Conservation (phyloP, 92 coral and sea anemone species). For the Zoanthus gigantus region DNA sequence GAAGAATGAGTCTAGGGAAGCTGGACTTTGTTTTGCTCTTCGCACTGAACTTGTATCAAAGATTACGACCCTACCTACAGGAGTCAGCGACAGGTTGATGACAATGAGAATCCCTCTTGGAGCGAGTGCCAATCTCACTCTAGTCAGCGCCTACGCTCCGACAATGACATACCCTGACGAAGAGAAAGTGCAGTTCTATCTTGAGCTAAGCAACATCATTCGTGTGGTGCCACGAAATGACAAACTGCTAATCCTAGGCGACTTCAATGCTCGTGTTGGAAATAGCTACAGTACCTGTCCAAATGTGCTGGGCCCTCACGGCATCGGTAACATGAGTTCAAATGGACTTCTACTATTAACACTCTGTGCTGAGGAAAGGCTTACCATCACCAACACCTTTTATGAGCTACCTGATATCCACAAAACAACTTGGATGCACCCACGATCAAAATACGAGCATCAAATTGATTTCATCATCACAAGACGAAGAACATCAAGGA, state of each 20-base stretch:
- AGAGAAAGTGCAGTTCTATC: constrained; percentile 49
- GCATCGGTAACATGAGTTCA: constrained; percentile 43
- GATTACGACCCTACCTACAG: constrained; percentile 40
- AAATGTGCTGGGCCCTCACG: constrained; percentile 36
- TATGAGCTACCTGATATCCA: background rate
- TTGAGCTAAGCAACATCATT: constrained; percentile 22
- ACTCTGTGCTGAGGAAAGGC: constrained; percentile 37
- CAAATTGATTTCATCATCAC: constrained; percentile 26
- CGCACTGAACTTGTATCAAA: constrained; percentile 26
- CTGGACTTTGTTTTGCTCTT: constrained; percentile 54
- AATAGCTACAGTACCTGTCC: constrained; percentile 7
- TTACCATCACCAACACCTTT: constrained; percentile 1
- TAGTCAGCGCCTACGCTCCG: constrained; percentile 55
- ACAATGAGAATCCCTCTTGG: constrained; percentile 47
- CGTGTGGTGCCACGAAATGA: constrained; percentile 12
- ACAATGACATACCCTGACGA: constrained; percentile 48
- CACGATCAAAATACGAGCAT: background rate
- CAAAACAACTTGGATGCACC: constrained; percentile 55
- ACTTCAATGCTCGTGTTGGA: constrained; percentile 56
- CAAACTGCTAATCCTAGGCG: constrained; percentile 46
- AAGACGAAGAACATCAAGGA: background rate
- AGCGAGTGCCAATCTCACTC: constrained; percentile 18
- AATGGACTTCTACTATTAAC: constrained; percentile 54
- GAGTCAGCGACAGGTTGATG: constrained; percentile 54
- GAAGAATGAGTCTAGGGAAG: constrained; percentile 18